Evolutionary conservation across 2,113 vertebrate species (phyloP).

Genomic region (Vulpes lagopus): DNA sequence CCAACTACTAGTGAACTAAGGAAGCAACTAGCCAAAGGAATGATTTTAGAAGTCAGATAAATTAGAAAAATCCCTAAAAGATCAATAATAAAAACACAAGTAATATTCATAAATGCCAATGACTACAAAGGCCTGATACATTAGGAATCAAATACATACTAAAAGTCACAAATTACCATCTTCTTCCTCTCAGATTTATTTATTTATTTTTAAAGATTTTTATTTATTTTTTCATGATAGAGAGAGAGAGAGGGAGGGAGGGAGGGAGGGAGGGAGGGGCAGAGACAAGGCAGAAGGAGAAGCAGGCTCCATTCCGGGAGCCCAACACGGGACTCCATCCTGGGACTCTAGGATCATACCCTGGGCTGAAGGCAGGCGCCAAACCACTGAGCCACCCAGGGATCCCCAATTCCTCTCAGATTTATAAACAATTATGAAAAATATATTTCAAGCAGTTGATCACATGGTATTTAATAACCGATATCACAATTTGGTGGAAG

Average conservation of each 20-base stretch:
- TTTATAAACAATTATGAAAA: background rate
- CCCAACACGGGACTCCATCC: no score
- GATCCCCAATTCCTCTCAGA: background rate
- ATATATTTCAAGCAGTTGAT: background rate
- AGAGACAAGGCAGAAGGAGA: no score
- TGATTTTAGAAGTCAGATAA: background rate
- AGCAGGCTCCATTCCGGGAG: no score
- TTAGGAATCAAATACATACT: background rate
- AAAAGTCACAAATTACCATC: background rate
- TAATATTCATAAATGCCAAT: background rate
- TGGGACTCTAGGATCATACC: no score
- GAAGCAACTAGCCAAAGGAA: background rate
- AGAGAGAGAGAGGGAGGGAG: no score
- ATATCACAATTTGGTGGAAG: background rate
- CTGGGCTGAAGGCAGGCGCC: no score
- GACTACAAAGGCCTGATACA: background rate
- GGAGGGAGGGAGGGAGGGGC: no score
- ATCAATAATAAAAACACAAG: background rate
- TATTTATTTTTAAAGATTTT: no score
- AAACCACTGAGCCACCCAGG: no score
- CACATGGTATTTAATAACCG: background rate
- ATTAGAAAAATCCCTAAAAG: background rate
- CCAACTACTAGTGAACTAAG: background rate
- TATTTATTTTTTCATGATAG: no score
- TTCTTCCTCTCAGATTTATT: background rate